These are phyloP conservation scores for Catamblyrhynchus diadema DNA, from an alignment of 2,797 vertebrate genomes.

Conservation along the genomic window DNA sequence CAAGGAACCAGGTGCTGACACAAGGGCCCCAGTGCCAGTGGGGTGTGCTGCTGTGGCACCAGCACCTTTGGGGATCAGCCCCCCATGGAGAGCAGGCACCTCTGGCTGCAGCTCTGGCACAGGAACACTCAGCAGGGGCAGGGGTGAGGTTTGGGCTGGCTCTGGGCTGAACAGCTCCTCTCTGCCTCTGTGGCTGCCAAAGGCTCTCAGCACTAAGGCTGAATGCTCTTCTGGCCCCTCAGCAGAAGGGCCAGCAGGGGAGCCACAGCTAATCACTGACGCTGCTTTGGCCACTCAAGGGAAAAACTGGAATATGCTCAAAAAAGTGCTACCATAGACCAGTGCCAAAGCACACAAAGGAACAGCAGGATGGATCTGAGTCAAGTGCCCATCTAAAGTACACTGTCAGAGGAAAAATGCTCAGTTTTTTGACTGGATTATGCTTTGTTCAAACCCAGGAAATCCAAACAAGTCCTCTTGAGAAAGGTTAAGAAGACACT, in stretches of 20 bases:
- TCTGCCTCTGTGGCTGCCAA: neutral
- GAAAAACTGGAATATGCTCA: slow-evolving; percentile 42
- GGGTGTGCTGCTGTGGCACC: no score
- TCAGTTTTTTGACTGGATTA: neutral
- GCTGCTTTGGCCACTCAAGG: slow-evolving; percentile 19
- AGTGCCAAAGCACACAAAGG: slow-evolving; percentile 47
- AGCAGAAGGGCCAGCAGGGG: neutral
- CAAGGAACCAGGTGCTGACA: fast-evolving
- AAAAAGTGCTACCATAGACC: slow-evolving; percentile 6
- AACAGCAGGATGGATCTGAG: slow-evolving; percentile 30
- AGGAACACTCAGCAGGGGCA: fast-evolving
- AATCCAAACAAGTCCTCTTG: neutral
- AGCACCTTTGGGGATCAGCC: neutral
- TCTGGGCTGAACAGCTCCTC: neutral
- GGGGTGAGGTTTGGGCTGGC: neutral
- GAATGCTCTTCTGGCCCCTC: neutral
- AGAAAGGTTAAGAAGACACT: slow-evolving; percentile 20
- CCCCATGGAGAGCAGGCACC: neutral
- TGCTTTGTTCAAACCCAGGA: slow-evolving; percentile 1
- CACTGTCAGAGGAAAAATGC: neutral
- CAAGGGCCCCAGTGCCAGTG: fast-evolving
- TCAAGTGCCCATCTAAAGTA: slow-evolving; percentile 29
- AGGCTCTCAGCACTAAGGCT: neutral
- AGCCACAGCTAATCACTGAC: neutral
- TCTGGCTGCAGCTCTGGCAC: neutral